Evolutionary conservation across 2,797 vertebrate genomes (phyloP).

Genomic region (Catamblyrhynchus diadema): DNA sequence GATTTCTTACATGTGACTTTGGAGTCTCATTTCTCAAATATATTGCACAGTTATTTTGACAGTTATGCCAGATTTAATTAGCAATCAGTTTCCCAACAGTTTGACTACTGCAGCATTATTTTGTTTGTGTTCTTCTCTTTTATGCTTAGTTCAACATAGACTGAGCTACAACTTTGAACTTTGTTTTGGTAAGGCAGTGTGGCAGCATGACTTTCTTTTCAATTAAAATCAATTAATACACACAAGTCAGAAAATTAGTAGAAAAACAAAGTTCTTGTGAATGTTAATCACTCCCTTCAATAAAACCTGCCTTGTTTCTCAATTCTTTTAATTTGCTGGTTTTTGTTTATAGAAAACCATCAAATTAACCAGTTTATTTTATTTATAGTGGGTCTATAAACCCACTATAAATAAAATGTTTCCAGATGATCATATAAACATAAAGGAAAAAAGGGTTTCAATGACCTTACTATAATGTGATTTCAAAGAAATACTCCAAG

Average conservation of each 20-base stretch:
- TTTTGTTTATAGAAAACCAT: not conserved
- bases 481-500: not conserved
- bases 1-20: not conserved
- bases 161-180: not conserved
- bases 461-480: not conserved
- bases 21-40: slow-evolving; percentile 20
- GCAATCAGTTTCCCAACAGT: not conserved
- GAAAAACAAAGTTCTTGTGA: not conserved
- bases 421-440: not conserved
- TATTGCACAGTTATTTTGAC: not conserved
- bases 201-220: not conserved
- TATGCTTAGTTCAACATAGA: not conserved
- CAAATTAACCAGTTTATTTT: too few species aligned
- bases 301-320: not conserved
- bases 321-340: not conserved
- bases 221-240: not conserved
- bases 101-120: not conserved
- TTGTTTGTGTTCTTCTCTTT: not conserved
- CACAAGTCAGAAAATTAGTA: not conserved
- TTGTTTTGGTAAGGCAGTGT: not conserved
- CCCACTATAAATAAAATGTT: not conserved
- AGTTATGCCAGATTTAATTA: slow-evolving; percentile 31
- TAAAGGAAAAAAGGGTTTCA: not conserved
- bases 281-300: not conserved
- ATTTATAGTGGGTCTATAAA: too few species aligned